These are phyloP conservation scores for Amblyjoppa fuscipennis DNA, from an alignment of 2,888 invertebrate genomes.

Conservation along the genomic window DNA sequence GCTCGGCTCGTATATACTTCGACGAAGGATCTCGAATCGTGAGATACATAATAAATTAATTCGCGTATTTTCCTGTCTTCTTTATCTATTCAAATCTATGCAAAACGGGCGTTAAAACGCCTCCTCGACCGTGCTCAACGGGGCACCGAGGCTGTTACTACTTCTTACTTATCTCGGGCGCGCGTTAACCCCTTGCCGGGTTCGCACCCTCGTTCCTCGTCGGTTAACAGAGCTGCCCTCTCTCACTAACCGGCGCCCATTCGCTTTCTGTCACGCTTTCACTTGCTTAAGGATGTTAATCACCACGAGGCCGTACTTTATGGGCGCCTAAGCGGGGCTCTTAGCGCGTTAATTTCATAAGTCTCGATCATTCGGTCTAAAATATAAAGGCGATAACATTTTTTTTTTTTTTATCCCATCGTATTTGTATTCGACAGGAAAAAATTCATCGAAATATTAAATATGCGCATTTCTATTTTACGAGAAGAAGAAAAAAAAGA, in stretches of 20 bases:
- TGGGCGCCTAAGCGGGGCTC: conserved; percentile 15
- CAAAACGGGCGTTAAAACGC: conserved; percentile 84
- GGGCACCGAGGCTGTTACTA: conserved; percentile 65
- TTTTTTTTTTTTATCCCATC: not conserved
- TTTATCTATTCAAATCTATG: conserved; percentile 85
- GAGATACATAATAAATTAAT: conserved; percentile 85
- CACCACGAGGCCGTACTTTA: conserved; percentile 43
- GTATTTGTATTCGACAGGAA: not conserved
- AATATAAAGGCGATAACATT: not conserved
- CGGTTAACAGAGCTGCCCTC: conserved; percentile 49
- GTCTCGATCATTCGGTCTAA: conserved; percentile 2
- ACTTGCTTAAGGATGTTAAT: conserved; percentile 60
- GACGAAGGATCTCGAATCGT: conserved; percentile 64
- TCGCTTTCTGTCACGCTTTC: conserved; percentile 43
- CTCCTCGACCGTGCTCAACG: conserved; percentile 69
- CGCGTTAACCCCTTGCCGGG: conserved; percentile 79
- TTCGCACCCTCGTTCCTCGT: conserved; percentile 68
- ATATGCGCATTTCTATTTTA: not conserved
- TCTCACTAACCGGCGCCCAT: conserved; percentile 40
- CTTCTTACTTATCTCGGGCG: conserved; percentile 62
- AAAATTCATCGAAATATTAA: not conserved
- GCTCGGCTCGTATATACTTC: conserved; percentile 70
- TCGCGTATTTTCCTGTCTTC: conserved; percentile 82
- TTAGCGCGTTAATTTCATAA: conserved; percentile 23
- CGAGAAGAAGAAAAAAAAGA: not conserved